phyloP scores from a whole-genome alignment of 2,797 vertebrate genomes.

The Peromyscus melanophrys region DNA sequence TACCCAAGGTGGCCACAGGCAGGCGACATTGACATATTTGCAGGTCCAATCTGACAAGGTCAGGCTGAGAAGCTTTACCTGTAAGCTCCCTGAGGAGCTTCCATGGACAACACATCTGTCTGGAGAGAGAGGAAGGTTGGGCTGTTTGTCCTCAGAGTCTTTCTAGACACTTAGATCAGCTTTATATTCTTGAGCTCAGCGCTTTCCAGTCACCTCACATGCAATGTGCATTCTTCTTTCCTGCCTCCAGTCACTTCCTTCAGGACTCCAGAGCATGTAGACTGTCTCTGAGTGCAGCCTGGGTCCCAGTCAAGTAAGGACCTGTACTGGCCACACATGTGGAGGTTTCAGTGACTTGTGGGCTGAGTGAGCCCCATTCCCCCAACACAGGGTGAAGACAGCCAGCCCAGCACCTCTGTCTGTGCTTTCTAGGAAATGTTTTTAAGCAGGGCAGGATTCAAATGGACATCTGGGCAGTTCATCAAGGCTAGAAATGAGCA shows the following conservation, averaged over 20 bases:
- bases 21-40: neutral
- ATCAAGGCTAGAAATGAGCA: neutral
- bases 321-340: neutral
- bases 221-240: fast-evolving
- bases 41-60: neutral
- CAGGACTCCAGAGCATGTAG: neutral
- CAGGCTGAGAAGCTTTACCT: neutral
- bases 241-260: no score
- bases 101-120: neutral
- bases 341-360: neutral
- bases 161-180: neutral
- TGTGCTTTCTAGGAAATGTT: slow-evolving; percentile 19
- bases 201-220: no score
- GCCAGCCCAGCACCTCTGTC: neutral
- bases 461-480: neutral
- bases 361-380: neutral
- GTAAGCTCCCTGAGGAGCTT: neutral
- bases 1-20: neutral
- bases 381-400: neutral
- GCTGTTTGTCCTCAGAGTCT: neutral
- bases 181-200: neutral
- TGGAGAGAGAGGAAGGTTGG: no score
- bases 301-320: neutral
- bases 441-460: neutral
- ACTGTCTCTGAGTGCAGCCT: neutral